phyloP scores from a whole-genome alignment of 2,797 vertebrate species.

The Poeciliopsis turneri region DNA sequence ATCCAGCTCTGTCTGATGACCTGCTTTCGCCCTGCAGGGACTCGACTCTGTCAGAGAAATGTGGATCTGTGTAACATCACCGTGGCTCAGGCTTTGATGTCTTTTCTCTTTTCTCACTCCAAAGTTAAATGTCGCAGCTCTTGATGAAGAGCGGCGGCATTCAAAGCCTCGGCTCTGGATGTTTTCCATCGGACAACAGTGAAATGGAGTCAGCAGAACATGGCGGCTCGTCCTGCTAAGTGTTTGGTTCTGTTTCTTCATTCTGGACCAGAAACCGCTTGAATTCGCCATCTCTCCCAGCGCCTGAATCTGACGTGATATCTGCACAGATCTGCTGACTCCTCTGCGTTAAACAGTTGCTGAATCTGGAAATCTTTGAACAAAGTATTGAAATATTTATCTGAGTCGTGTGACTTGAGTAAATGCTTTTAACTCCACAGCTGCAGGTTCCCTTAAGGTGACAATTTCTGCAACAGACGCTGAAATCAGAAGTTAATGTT shows the following conservation, averaged over 20 bases:
- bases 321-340: neutral
- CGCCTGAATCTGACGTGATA: neutral
- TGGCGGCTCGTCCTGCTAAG: neutral
- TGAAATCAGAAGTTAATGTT: constrained; percentile 64
- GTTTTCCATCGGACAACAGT: neutral
- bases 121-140: neutral
- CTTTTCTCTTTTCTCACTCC: neutral
- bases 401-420: constrained; percentile 53
- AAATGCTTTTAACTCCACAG: constrained; percentile 43
- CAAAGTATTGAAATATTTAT: constrained; percentile 70
- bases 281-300: neutral
- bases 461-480: constrained; percentile 62
- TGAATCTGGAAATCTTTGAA: constrained; percentile 54
- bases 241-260: neutral
- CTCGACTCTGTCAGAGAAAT: neutral
- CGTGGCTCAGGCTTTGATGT: neutral
- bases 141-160: neutral
- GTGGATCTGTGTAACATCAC: neutral
- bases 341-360: constrained; percentile 50
- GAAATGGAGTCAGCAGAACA: neutral
- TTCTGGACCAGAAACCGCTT: neutral
- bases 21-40: neutral
- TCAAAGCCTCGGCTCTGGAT: neutral
- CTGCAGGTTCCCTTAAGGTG: constrained; percentile 50
- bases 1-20: neutral